A percentile compares a stretch with the other conserved stretches of the same genome.
Conservation (phyloP, 2,888 invertebrate species). For the Agrilus cyanescens region DNA sequence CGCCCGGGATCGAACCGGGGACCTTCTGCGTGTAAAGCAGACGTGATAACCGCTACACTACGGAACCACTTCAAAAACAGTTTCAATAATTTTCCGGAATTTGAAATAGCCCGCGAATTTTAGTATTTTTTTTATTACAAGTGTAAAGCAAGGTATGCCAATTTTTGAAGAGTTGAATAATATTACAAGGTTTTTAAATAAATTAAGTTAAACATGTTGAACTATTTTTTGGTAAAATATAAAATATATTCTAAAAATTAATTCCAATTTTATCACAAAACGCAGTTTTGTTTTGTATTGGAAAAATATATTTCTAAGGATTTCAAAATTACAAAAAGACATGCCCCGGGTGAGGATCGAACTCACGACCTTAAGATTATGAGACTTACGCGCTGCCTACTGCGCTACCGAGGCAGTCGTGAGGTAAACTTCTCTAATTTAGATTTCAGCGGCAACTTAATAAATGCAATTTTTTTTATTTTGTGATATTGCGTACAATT, state of each 20-base stretch:
- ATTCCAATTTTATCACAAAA: too few relatives aligned
- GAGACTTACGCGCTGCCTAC: slow-evolving; percentile 85
- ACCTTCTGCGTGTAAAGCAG: slow-evolving; percentile 39
- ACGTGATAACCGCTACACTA: slow-evolving; percentile 38
- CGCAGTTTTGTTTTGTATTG: too few relatives aligned
- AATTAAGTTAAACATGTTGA: too few relatives aligned
- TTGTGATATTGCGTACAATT: not conserved
- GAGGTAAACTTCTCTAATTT: not conserved
- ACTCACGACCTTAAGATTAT: slow-evolving; percentile 92
- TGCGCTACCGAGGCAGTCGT: slow-evolving; percentile 65
- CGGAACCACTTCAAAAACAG: slow-evolving; percentile 23
- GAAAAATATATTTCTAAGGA: too few relatives aligned
- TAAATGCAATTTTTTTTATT: slow-evolving; percentile 2
- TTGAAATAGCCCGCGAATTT: too few relatives aligned
- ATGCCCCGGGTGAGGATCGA: slow-evolving; percentile 88
- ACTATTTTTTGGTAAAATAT: too few relatives aligned
- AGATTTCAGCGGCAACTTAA: not conserved
- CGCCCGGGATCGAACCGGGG: slow-evolving; percentile 39
- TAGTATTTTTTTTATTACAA: too few relatives aligned
- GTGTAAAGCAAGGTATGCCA: too few relatives aligned
- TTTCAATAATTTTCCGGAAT: not conserved
- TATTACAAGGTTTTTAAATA: too few relatives aligned
- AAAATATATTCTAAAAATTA: too few relatives aligned
- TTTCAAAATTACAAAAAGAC: slow-evolving; percentile 31
- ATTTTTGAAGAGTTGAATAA: too few relatives aligned